Evolutionary conservation across 2,797 vertebrate genomes (phyloP).

Genomic region (Neosilurus hyrtlii): DNA sequence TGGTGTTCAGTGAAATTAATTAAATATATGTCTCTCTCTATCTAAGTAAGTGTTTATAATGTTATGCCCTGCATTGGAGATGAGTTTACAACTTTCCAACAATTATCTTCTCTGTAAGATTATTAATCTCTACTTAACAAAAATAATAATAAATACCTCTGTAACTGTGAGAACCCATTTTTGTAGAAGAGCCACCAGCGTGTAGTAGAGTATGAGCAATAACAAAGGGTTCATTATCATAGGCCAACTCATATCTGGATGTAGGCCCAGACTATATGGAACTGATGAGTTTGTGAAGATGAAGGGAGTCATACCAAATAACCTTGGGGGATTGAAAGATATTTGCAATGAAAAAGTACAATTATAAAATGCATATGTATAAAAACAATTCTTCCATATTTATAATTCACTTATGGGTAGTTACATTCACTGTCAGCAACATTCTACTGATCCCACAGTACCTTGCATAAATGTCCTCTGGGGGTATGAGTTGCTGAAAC

Average conservation of each 20-base stretch:
- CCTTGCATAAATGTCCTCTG: slow-evolving; percentile 76
- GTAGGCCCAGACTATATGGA: slow-evolving; percentile 68
- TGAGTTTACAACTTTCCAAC: not conserved
- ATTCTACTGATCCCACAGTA: slow-evolving; percentile 45
- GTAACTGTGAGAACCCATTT: slow-evolving; percentile 64
- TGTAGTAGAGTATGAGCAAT: slow-evolving; percentile 78
- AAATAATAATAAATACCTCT: slow-evolving; percentile 55
- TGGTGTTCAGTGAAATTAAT: slow-evolving; percentile 4
- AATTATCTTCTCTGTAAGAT: not conserved
- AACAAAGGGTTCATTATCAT: slow-evolving; percentile 75
- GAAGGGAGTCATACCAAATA: slow-evolving; percentile 79
- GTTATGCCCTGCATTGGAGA: not conserved
- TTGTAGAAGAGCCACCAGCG: slow-evolving; percentile 73
- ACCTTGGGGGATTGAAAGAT: slow-evolving; percentile 56
- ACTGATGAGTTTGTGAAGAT: slow-evolving; percentile 71
- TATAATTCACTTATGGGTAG: not conserved
- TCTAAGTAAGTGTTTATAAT: not conserved
- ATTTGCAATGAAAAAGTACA: not conserved
- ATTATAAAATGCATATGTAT: not conserved
- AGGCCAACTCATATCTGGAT: slow-evolving; percentile 73
- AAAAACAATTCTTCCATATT: not conserved
- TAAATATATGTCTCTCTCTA: slow-evolving; percentile 11
- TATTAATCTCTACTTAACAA: not conserved
- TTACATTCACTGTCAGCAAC: not conserved
- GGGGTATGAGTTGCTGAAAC: slow-evolving; percentile 71